Percentiles rank a stretch among this genome's conserved stretches.
Conservation (phyloP, 2,888 invertebrate genomes). For the Leptura quadrifasciata region DNA sequence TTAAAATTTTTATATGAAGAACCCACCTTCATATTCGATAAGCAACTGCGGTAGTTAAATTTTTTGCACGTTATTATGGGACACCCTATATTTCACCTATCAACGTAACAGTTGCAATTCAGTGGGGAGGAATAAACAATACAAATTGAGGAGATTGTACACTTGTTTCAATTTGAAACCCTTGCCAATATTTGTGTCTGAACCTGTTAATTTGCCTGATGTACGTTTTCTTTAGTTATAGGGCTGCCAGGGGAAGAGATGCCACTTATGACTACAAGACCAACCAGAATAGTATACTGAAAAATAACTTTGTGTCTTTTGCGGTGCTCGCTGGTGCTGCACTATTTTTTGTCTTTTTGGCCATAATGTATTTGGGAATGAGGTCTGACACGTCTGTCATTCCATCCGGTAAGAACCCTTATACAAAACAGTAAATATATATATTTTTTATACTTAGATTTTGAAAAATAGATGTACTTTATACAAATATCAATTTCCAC, state of each 20-base stretch:
- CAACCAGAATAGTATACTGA: slow-evolving; percentile 75
- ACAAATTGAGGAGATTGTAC: no score
- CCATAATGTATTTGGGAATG: slow-evolving; percentile 82
- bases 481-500: slow-evolving; percentile 14
- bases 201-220: no score
- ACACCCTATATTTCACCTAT: no score
- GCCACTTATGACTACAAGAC: slow-evolving; percentile 66
- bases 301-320: slow-evolving; percentile 80
- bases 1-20: no score
- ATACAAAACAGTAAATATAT: slow-evolving; percentile 33
- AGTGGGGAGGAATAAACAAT: no score
- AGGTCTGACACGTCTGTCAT: slow-evolving; percentile 77
- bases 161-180: no score
- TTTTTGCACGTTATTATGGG: no score
- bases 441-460: slow-evolving; percentile 13
- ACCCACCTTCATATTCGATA: no score
- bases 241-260: slow-evolving; percentile 63
- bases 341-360: slow-evolving; percentile 81
- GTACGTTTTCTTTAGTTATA: slow-evolving; percentile 54
- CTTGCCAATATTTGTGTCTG: no score
- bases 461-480: slow-evolving; percentile 26
- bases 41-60: no score
- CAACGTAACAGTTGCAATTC: no score
- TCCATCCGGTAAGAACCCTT: slow-evolving; percentile 74
- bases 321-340: slow-evolving; percentile 78